Evolutionary conservation across 2,888 invertebrate species (phyloP).

Genomic region (Eremobia ochroleuca): DNA sequence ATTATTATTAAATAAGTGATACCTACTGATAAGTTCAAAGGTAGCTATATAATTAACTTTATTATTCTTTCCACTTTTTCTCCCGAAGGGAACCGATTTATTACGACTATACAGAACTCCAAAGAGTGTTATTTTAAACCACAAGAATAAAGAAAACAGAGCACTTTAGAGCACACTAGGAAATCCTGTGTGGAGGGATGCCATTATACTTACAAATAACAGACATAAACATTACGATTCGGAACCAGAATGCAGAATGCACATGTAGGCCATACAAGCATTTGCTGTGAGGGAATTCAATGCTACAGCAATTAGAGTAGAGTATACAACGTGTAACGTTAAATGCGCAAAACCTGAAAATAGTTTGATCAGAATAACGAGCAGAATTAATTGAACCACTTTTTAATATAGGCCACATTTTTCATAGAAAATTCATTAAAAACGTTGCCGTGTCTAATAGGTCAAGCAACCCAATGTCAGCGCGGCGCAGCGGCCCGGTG

Average conservation of each 20-base stretch:
- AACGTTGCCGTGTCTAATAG: too few relatives aligned
- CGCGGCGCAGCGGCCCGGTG: too few relatives aligned
- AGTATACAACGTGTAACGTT: too few relatives aligned
- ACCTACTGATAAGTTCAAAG: not conserved
- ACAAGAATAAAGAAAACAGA: constrained; percentile 28
- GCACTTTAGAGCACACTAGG: constrained; percentile 17
- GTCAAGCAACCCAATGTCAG: too few relatives aligned
- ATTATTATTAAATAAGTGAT: not conserved
- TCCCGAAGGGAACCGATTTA: constrained; percentile 6
- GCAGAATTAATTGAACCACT: too few relatives aligned
- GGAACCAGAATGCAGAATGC: constrained; percentile 37
- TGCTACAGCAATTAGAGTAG: not conserved
- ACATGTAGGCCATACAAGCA: constrained; percentile 21
- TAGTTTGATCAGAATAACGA: too few relatives aligned
- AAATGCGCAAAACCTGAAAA: too few relatives aligned
- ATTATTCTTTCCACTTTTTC: not conserved
- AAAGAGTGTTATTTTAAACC: constrained; percentile 14
- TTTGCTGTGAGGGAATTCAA: not conserved
- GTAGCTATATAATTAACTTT: not conserved
- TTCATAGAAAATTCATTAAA: too few relatives aligned
- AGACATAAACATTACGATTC: constrained; percentile 33
- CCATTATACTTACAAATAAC: constrained; percentile 49
- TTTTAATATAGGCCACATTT: too few relatives aligned
- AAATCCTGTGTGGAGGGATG: constrained; percentile 29
- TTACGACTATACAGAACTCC: not conserved